Base-by-base conservation (phyloP, 2,113 vertebrate genomes). In the Perognathus longimembris region DNA sequence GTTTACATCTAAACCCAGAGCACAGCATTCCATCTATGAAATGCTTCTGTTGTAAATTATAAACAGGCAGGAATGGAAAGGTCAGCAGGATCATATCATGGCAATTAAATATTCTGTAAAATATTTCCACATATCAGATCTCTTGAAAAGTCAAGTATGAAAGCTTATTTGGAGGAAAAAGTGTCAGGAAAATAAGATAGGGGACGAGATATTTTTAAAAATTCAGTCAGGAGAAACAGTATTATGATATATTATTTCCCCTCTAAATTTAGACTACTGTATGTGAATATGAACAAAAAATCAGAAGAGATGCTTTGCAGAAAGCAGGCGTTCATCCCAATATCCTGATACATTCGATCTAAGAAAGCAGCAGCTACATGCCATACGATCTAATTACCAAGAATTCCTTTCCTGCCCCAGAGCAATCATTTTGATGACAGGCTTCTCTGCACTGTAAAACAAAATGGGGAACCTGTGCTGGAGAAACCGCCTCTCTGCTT, bases 381-480 rank as follows among this genome's bases (percentile, higher is more conserved):
- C 97, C 97, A 94, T 98, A 97, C 98, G 98, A 98, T 98, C 97
- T 98, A 98, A 98, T 98, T 98, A 98, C 97, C 97, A 97, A 94
- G 97, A 98, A 98, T 98, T 98, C 98, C 97, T 98, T 98, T 98
- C 98, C 96, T 98, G 97, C 98, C 98, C 98, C 97, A 97, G 95
- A 98, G 98, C 98, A 98, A 97, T 98, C 97, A 98, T 98, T 98
- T 94, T 98, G 97, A 98, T 98, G 97, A 97, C 97, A 98, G 96
- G 96, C 96, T 97, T 97, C 98, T 98, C 97, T 98, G 98, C 97
- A 97, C 98, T 98, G 98, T 98, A 97, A 98, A 98, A 97, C 98
- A 98, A 98, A 98, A 98, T 97, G 97, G 97, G 97, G 97, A 97
- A 86, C 94, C 97, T 97, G 97, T 92, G 97, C 97, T 97, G 94